phyloP scores from a whole-genome alignment of 2,888 invertebrate genomes.

The Leptodirus hochenwartii region DNA sequence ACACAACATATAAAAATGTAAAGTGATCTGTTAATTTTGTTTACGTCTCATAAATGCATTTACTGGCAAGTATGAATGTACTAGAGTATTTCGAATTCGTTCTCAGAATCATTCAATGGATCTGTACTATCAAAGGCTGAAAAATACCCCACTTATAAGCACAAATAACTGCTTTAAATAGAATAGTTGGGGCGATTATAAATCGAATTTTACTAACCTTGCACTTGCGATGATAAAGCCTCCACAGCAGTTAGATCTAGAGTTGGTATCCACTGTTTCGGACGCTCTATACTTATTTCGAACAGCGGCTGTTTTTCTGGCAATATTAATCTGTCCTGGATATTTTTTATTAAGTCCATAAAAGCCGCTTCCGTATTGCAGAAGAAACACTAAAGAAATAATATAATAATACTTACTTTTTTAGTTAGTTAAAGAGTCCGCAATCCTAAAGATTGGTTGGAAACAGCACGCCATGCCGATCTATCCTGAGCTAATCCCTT shows the following conservation, averaged over 20 bases:
- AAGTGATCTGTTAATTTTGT: too few species aligned
- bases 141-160: too few species aligned
- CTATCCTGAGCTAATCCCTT: too few species aligned
- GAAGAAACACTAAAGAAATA: constrained; percentile 61
- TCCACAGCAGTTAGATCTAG: constrained; percentile 25
- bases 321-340: constrained; percentile 47
- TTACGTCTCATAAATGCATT: too few species aligned
- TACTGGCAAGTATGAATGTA: constrained; percentile 16
- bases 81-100: constrained; percentile 69
- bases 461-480: too few species aligned
- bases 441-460: too few species aligned
- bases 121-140: constrained; percentile 42
- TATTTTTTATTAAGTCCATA: constrained; percentile 48
- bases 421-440: too few species aligned
- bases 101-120: constrained; percentile 53
- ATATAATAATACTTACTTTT: constrained; percentile 4
- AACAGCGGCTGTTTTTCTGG: constrained; percentile 63
- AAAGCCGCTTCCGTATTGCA: constrained; percentile 73
- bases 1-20: too few species aligned
- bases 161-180: too few species aligned
- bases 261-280: constrained; percentile 52
- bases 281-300: constrained; percentile 64
- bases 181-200: constrained; percentile 5
- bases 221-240: constrained; percentile 22
- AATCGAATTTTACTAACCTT: constrained; percentile 11